Evolutionary conservation across 2,888 invertebrate species (phyloP).

Genomic region (Piscicola geometra): DNA sequence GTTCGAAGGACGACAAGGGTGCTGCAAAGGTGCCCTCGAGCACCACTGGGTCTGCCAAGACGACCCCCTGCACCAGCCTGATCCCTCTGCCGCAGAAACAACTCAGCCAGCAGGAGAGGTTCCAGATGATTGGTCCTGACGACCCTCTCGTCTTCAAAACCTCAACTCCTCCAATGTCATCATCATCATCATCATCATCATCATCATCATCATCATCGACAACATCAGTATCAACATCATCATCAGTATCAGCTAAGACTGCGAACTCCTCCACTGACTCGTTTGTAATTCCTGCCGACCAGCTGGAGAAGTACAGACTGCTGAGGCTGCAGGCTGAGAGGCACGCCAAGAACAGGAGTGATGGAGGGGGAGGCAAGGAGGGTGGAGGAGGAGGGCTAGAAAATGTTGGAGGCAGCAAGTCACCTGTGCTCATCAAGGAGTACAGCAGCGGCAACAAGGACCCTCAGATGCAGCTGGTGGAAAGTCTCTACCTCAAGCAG

Average conservation of each 20-base stretch:
- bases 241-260: not conserved
- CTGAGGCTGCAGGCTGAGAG: slow-evolving; percentile 68
- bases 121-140: slow-evolving; percentile 42
- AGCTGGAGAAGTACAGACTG: slow-evolving; percentile 51
- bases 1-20: not conserved
- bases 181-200: slow-evolving; percentile 29
- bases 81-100: slow-evolving; percentile 38
- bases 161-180: slow-evolving; percentile 29
- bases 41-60: not conserved
- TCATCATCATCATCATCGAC: slow-evolving; percentile 25
- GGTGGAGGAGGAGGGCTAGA: slow-evolving; percentile 10
- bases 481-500: slow-evolving; percentile 24
- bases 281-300: slow-evolving; percentile 51
- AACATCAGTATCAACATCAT: not conserved
- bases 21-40: not conserved
- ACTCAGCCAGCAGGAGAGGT: slow-evolving; percentile 32
- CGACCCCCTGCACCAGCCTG: slow-evolving; percentile 11
- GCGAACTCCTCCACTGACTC: slow-evolving; percentile 34
- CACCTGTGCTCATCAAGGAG: not conserved
- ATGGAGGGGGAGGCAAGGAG: slow-evolving; percentile 26
- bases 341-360: slow-evolving; percentile 63
- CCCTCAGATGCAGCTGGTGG: slow-evolving; percentile 22
- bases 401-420: not conserved
- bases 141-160: slow-evolving; percentile 42
- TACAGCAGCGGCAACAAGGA: slow-evolving; percentile 16